Evolutionary conservation across 23 tunicate genomes (phyloP).

Genomic region (Oikopleura dioica): DNA sequence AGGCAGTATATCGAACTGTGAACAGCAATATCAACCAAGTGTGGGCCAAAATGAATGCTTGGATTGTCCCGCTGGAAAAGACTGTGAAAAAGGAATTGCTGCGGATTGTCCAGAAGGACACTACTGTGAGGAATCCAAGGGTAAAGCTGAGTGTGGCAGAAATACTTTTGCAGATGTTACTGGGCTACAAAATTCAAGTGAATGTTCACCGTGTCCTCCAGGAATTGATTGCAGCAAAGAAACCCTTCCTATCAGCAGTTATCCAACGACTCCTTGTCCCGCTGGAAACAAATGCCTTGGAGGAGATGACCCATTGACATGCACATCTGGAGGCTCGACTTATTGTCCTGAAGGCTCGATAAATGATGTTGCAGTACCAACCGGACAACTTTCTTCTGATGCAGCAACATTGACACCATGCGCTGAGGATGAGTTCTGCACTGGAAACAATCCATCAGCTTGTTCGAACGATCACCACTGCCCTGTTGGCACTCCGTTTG

Average conservation of each 20-base stretch:
- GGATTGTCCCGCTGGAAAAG: neutral
- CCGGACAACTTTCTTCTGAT: neutral
- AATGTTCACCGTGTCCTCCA: neutral
- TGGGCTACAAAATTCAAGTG: neutral
- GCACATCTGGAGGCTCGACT: too few species aligned
- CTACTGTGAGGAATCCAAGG: conserved; percentile 71
- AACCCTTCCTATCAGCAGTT: too few species aligned
- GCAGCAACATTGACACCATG: neutral
- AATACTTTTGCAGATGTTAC: neutral
- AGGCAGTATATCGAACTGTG: neutral
- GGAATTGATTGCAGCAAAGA: neutral
- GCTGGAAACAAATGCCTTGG: too few species aligned
- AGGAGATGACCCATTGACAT: too few species aligned
- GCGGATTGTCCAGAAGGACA: conserved; percentile 26
- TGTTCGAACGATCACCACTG: neutral
- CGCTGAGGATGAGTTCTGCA: neutral
- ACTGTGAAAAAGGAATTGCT: neutral
- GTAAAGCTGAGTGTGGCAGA: conserved; percentile 14
- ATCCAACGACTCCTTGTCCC: too few species aligned
- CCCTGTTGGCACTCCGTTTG: neutral
- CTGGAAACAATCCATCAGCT: neutral
- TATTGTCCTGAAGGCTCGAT: neutral
- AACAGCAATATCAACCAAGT: neutral
- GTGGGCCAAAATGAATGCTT: neutral
- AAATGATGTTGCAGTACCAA: neutral